phyloP scores from a whole-genome alignment of 2,888 invertebrate genomes.

The Thysanoteuthis rhombus region DNA sequence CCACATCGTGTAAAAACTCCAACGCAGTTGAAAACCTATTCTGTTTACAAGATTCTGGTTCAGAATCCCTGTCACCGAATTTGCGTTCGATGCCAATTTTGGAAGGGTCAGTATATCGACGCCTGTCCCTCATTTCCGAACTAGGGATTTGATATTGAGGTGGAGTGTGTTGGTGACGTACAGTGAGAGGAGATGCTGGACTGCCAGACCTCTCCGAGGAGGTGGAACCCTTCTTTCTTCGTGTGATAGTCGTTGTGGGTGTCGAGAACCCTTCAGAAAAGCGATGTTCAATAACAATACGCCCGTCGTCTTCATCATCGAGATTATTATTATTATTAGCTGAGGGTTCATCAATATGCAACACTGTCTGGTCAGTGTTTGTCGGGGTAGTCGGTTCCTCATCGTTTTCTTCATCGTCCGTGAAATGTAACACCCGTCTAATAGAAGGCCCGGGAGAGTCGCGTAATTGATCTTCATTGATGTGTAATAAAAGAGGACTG shows the following conservation, averaged over 20 bases:
- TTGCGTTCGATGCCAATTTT: background rate
- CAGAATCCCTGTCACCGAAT: background rate
- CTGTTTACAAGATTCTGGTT: background rate
- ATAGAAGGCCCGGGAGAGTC: background rate
- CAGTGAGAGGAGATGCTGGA: background rate
- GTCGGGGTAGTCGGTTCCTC: background rate
- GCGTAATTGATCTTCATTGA: background rate
- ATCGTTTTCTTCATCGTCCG: background rate
- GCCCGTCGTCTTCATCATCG: background rate
- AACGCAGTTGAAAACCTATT: constrained; percentile 24
- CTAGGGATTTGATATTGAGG: background rate
- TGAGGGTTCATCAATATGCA: background rate
- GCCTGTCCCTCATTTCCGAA: background rate
- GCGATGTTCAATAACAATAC: constrained; percentile 13
- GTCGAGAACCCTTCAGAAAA: background rate
- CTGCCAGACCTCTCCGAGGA: background rate
- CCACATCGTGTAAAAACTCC: constrained; percentile 16
- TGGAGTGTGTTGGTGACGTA: background rate
- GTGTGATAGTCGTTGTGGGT: background rate
- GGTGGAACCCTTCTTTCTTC: background rate
- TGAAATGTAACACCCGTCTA: background rate
- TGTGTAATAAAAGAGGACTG: background rate
- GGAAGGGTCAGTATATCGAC: background rate
- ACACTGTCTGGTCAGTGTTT: background rate
- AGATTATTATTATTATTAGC: background rate